Base-by-base conservation (phyloP, 2,113 vertebrate species). In the Gadus macrocephalus region DNA sequence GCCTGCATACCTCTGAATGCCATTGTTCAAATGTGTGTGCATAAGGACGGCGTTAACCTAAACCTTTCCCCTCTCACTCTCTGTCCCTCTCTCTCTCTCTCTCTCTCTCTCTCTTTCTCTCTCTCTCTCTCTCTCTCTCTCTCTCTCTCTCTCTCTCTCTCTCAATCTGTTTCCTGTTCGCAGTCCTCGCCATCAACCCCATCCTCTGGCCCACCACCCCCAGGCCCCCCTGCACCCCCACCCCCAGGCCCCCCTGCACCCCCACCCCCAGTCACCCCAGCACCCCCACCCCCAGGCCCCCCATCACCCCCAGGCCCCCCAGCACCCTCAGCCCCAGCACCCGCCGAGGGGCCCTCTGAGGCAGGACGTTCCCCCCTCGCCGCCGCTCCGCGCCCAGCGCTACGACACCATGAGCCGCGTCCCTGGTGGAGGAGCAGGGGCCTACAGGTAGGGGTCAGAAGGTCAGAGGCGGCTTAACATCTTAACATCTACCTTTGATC, bases 321-420 rank as follows among this genome's bases (percentile, higher is more conserved):
- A 8, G 6, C 55, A 68, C 55, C 67, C 58, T 14, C 67, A 60
- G 67, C 27, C 75, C 12, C 81, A 88, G 8, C 82, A 74, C 64
- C 93, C 94, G 79, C 94, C 95, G 67, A 96, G 96, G 86, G 95
- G 96, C 70, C 96, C 96, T 8, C 81, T 96, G 72, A 91, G 96
- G 12, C 97, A 98, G 85, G 97, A 98, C 0, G 95, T 99, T 20
- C 97, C 97, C 0, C 97, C 97, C 1, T 98, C 96, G 2, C 92
- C 93, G 58, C 87, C 92, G 11, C 93, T 94, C 15, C 90, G 94
- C 60, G 90, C 88, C 6, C 89, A 91, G 3, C 90, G 92, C 27
- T 97, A 95, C 22, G 92, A 84, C 28, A 95, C 90, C 4, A 90
- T 92, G 86, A 89, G 81, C 86, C 83, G 87, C 81, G 83, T 80